A percentile compares a stretch with the other conserved stretches of the same genome.
These are phyloP conservation scores for Actias luna DNA, from an alignment of 2,888 invertebrate species.

Conservation along the genomic window DNA sequence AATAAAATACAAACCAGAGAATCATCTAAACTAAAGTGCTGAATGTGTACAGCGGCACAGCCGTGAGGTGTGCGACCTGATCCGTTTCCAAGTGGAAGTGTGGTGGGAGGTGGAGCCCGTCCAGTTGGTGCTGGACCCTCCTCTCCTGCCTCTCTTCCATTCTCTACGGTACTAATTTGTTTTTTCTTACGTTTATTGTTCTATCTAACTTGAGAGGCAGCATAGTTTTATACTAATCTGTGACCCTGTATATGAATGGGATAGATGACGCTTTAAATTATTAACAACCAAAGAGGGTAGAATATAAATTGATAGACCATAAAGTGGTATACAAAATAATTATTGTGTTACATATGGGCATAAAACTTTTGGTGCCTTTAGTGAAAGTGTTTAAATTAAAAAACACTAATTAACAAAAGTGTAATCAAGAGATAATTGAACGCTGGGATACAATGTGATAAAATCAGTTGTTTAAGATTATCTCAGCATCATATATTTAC, in stretches of 20 bases:
- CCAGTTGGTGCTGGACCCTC: conserved; percentile 55
- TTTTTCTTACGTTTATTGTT: no score
- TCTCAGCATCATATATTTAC: no score
- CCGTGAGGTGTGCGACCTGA: conserved; percentile 52
- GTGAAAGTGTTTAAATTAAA: neutral
- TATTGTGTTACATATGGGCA: neutral
- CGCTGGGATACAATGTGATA: neutral
- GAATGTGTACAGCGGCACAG: neutral
- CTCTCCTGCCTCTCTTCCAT: conserved; percentile 39
- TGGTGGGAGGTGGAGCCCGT: conserved; percentile 68
- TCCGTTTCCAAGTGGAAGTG: conserved; percentile 60
- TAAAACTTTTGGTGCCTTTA: neutral
- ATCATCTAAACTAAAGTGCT: no score
- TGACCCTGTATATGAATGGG: no score
- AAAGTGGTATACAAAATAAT: no score
- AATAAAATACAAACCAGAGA: no score
- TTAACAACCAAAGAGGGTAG: no score
- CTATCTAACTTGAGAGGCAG: no score
- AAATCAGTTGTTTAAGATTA: neutral
- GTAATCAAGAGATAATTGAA: neutral
- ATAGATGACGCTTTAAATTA: no score
- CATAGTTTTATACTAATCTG: no score
- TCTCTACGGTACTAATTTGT: conserved; percentile 51
- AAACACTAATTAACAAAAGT: neutral
- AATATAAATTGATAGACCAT: no score